Evolutionary conservation across 2,797 vertebrate genomes (phyloP).

Genomic region (Spinus olivaceus): DNA sequence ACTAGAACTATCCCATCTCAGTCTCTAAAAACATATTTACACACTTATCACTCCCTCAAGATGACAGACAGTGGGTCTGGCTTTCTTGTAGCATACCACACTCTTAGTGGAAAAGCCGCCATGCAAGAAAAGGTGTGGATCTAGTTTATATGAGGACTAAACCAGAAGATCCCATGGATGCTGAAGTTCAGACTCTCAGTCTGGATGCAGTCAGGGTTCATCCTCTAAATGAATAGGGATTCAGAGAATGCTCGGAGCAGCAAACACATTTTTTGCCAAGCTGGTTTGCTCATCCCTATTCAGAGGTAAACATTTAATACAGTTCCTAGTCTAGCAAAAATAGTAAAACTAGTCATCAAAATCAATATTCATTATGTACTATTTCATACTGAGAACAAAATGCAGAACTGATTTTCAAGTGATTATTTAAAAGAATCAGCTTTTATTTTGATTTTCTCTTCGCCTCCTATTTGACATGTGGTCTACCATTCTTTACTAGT

Average conservation of each 20-base stretch:
- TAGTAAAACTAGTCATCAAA: neutral
- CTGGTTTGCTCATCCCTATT: neutral
- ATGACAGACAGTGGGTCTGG: neutral
- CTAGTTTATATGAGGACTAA: neutral
- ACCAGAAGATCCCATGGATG: neutral
- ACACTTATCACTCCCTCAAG: neutral
- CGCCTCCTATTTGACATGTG: neutral
- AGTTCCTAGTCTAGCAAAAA: neutral
- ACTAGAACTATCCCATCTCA: neutral
- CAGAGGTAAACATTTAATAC: neutral
- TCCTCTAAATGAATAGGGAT: neutral
- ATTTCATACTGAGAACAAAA: neutral
- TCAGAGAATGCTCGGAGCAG: neutral
- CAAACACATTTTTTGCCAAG: neutral
- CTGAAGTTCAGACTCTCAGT: neutral
- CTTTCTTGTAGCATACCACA: neutral
- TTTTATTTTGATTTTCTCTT: conserved; percentile 36
- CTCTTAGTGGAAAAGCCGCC: neutral
- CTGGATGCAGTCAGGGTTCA: neutral
- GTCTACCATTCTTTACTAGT: neutral
- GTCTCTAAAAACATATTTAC: neutral
- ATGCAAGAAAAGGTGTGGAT: neutral
- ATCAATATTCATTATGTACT: neutral
- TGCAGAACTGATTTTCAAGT: neutral
- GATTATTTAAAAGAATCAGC: neutral